Evolutionary conservation across 2,797 vertebrate genomes (phyloP).

Genomic region (Oryzias dopingdopingensis): DNA sequence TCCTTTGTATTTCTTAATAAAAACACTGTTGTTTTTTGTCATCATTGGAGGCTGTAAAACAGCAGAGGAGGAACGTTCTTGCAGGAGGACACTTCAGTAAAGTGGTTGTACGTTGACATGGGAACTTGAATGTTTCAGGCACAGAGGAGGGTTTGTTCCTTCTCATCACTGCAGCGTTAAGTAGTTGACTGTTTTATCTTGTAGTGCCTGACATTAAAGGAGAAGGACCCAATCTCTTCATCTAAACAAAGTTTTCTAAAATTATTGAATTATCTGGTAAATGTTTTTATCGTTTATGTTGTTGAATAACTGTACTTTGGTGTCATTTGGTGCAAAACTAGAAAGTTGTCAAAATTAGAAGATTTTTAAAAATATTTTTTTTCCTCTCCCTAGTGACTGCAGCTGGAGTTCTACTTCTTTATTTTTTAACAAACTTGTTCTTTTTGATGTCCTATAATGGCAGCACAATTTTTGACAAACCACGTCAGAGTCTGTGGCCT

Average conservation of each 20-base stretch:
- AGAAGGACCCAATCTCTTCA: constrained; percentile 26
- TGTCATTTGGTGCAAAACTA: too few species aligned
- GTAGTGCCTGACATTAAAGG: constrained; percentile 21
- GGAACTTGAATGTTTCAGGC: constrained; percentile 37
- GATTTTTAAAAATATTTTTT: too few species aligned
- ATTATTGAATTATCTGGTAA: neutral
- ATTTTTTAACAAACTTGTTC: too few species aligned
- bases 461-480: neutral
- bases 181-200: constrained; percentile 24
- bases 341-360: too few species aligned
- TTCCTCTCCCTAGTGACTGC: too few species aligned
- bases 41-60: constrained; percentile 20
- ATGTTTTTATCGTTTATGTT: too few species aligned
- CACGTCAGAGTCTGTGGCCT: neutral
- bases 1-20: constrained; percentile 7
- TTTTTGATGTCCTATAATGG: too few species aligned
- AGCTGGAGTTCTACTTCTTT: too few species aligned
- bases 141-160: constrained; percentile 37
- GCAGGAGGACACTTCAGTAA: constrained; percentile 55
- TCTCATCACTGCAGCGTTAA: constrained; percentile 17
- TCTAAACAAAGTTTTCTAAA: constrained; percentile 4
- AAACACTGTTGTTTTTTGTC: constrained; percentile 8
- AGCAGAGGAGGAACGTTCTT: constrained; percentile 34
- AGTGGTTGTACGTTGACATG: constrained; percentile 43
- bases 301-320: too few species aligned